Evolutionary conservation across 2,797 vertebrate species (phyloP), one percentile per base, ranked within the genome.

Genomic region (Darevskia nairensis): DNA sequence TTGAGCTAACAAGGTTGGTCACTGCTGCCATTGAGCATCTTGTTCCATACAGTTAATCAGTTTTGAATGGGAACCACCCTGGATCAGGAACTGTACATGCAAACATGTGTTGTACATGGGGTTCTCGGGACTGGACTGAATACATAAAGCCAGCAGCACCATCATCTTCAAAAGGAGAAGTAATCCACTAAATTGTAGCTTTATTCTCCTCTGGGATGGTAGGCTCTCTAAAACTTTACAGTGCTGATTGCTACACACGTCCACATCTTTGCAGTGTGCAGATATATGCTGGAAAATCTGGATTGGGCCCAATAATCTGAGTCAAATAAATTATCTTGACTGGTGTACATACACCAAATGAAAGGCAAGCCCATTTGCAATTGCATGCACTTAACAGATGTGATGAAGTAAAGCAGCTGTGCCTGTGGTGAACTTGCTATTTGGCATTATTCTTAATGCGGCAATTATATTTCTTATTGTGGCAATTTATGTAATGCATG

Each of bases 391-490:
- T 83, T 76, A 50, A 69, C 61, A 61, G 72, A 23, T 44, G 29
- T 10, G 61, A 50, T 1, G 10, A 87, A 17, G 23, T 55, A 80
- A 80, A 85, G 11, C 69, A 85, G 50, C 82, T 29, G 25, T 64
- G 69, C 19, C 61, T 23, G 61, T 64, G 21, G 61, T 72, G 76
- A 85, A 80, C 25, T 85, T 61, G 23, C 23, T 46, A 10, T 75
- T 75, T 79, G 50, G 80, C 39, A n/a, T 35, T 80, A 35, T 75
- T 80, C 21, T 74, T 80, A 27, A 66, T 80, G 75, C 69, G 29
- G 83, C 32, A 55, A 39, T 82, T 87, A 82, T 82, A 82, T 82
- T 76, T 82, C 71, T 41, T 66, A 35, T 66, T 87, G 29, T 64
- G 80, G 86, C 39, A 82, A 82, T 87, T 87, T 21, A 87, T 64